Percentiles rank a stretch among this genome's conserved stretches.
phyloP scores from a whole-genome alignment of 2,888 invertebrate species.

The Ecliptopera silaceata region DNA sequence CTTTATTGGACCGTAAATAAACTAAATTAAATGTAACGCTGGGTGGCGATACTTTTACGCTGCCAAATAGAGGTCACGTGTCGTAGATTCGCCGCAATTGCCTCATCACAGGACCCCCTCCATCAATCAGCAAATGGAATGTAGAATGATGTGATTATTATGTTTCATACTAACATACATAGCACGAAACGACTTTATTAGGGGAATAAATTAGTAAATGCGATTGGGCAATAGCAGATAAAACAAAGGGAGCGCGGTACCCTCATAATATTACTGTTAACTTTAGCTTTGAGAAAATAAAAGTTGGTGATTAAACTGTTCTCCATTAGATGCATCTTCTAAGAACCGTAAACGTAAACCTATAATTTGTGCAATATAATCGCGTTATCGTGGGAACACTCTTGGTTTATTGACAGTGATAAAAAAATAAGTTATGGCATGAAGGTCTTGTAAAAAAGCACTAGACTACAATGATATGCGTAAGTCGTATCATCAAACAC shows the following conservation, averaged over 20 bases:
- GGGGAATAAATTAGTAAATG: slow-evolving; percentile 24
- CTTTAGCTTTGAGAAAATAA: slow-evolving; percentile 7
- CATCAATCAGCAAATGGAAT: slow-evolving; percentile 62
- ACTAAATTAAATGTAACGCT: slow-evolving; percentile 62
- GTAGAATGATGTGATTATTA: slow-evolving; percentile 75
- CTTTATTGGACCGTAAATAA: slow-evolving; percentile 77
- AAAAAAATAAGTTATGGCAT: slow-evolving; percentile 50
- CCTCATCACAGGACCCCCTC: slow-evolving; percentile 58
- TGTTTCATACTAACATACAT: slow-evolving; percentile 58
- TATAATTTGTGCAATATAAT: slow-evolving; percentile 48
- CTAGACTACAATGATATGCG: slow-evolving; percentile 41
- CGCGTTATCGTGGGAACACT: slow-evolving; percentile 53
- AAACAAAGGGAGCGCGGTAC: slow-evolving; percentile 3
- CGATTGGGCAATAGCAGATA: slow-evolving; percentile 7
- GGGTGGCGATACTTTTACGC: slow-evolving; percentile 67
- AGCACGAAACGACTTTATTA: slow-evolving; percentile 50
- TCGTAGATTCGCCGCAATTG: slow-evolving; percentile 73
- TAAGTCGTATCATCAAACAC: slow-evolving; percentile 43
- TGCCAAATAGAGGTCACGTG: slow-evolving; percentile 80
- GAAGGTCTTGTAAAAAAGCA: slow-evolving; percentile 39
- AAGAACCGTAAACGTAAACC: slow-evolving; percentile 46
- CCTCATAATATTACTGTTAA: neutral
- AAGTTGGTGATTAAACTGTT: slow-evolving; percentile 10
- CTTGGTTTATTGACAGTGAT: slow-evolving; percentile 52
- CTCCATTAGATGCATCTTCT: slow-evolving; percentile 31